These are phyloP conservation scores for Sylvia borin DNA, from an alignment of 2,797 vertebrate species.

Conservation along the genomic window DNA sequence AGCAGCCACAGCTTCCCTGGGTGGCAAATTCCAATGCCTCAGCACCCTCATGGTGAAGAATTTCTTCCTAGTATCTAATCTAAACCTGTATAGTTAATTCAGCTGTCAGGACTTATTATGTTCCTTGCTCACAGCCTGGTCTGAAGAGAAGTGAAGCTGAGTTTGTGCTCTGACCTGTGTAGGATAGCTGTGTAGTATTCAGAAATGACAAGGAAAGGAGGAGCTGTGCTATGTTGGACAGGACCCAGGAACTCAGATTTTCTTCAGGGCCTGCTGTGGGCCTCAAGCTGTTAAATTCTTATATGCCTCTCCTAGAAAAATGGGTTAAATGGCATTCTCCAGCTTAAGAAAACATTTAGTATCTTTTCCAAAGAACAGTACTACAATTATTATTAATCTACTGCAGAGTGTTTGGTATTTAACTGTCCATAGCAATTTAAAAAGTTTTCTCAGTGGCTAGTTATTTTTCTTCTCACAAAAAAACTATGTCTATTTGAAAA, in stretches of 20 bases:
- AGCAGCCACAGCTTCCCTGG: neutral
- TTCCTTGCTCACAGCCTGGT: neutral
- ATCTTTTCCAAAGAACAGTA: neutral
- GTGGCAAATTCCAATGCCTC: neutral
- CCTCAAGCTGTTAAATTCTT: neutral
- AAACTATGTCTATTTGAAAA: neutral
- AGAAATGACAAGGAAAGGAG: rapidly evolving
- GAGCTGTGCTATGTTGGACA: neutral
- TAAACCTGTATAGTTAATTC: neutral
- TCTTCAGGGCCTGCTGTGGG: neutral
- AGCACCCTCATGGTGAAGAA: neutral
- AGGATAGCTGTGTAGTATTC: neutral
- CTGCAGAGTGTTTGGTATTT: rapidly evolving
- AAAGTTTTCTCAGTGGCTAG: neutral
- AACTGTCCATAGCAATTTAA: neutral
- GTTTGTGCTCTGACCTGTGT: neutral
- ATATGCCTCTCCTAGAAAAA: neutral
- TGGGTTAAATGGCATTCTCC: neutral
- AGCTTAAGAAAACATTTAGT: neutral
- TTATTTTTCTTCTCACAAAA: neutral
- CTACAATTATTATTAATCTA: neutral
- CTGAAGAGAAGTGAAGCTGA: neutral
- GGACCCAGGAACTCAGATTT: neutral
- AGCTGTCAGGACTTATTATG: rapidly evolving
- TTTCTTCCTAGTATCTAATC: neutral